A percentile compares a stretch with the other conserved stretches of the same genome.
These are phyloP conservation scores for Aphelenchoides bicaudatus DNA, from an alignment of 2,888 invertebrate genomes.

Conservation along the genomic window DNA sequence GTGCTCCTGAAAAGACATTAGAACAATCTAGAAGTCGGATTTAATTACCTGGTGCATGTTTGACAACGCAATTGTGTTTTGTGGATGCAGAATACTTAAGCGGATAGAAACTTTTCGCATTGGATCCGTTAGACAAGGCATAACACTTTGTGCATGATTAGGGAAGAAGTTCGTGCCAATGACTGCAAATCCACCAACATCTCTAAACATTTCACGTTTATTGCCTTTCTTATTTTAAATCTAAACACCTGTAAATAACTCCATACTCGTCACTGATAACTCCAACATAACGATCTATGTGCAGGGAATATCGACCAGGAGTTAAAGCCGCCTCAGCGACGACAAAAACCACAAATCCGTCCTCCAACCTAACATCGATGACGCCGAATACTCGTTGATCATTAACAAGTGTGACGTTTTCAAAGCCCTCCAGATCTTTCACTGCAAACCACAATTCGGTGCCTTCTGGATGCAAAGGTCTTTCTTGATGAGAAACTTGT, in stretches of 20 bases:
- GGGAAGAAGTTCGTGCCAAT: constrained; percentile 37
- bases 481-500: not conserved
- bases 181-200: constrained; percentile 36
- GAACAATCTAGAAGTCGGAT: not conserved
- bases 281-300: constrained; percentile 39
- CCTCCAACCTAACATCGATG: constrained; percentile 22
- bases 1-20: constrained; percentile 12
- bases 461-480: constrained; percentile 16
- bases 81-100: constrained; percentile 36
- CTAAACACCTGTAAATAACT: constrained; percentile 30
- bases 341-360: constrained; percentile 25
- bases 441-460: constrained; percentile 28
- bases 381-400: constrained; percentile 21
- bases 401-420: constrained; percentile 33
- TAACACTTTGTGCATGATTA: constrained; percentile 26
- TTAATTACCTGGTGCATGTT: constrained; percentile 29
- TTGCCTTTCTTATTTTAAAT: too few relatives aligned
- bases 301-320: constrained; percentile 32
- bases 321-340: constrained; percentile 24
- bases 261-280: constrained; percentile 37
- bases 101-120: constrained; percentile 29
- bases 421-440: constrained; percentile 28
- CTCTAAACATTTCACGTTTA: constrained; percentile 24
- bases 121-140: constrained; percentile 33
- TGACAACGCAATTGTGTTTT: constrained; percentile 35